Base-by-base conservation (phyloP, 2,888 invertebrate genomes). In the Lasius platythorax region DNA sequence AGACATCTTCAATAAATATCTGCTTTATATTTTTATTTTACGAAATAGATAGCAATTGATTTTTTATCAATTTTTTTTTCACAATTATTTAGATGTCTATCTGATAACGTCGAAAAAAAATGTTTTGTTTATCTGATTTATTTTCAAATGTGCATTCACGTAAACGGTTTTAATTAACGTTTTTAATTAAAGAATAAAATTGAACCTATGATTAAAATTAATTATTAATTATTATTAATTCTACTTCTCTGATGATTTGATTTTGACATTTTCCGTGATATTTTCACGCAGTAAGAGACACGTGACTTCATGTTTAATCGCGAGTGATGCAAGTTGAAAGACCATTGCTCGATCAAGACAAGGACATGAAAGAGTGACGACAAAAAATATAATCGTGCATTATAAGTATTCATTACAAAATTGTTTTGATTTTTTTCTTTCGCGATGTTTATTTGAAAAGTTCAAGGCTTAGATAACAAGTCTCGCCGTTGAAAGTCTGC, bases 311-410 rank as follows among this genome's bases (percentile, higher is more conserved):
- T 46, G 43, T 61, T 75, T 50, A 46, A 86, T 74, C 64, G 28
- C 74, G 82, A 43, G 66, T 88, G 88, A 87, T 82, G 87, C 88
- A 86, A 88, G 74, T 73, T 82, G 78, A 87, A 86, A 88, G 68
- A 82, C 68, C 83, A 78, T 79, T 76, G 76, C 82, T 86, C 67
- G 83, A 79, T 75, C n/a, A 53, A 66, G 64, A 73, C 79, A 79
- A 75, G 50, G 78, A 78, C 58, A 73, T n/a, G 53, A 75, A 64
- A 68, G 50, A 53, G 70, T 50, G 76, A 86, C 58, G 70, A 86
- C 64, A 63, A 61, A 50, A 82, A 61, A 56, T 56, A 67, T 86
- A 46, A 87, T 83, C 40, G 23, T 23, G 58, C 46, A 23, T 43
- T 46, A 64, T 68, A 73, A 87, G 64, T 73, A 84, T 76, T 70